Base-by-base conservation (phyloP, 2,113 vertebrate genomes). In the Myrmecophaga tridactyla region DNA sequence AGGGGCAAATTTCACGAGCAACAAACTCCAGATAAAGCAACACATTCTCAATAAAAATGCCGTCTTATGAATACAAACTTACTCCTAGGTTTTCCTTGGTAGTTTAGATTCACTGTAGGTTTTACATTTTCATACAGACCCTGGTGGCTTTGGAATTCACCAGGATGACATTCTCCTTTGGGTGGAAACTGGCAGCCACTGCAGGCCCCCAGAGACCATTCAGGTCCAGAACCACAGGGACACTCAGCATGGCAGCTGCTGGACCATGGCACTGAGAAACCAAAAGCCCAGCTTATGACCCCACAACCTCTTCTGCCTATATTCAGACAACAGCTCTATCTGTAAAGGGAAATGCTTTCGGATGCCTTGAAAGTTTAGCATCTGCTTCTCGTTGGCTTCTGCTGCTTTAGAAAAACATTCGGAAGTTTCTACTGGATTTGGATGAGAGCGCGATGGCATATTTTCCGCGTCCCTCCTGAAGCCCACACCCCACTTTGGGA, bases 371-470 rank as follows among this genome's bases (percentile, higher is more conserved):
- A 95, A 96, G 94, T 97, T 96, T 96, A 87, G 94, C 96, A 97
- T 97, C 95, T 97, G 96, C 92, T 98, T 96, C 84, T 96, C 67
- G 83, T 98, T 98, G 98, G 98, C 97, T 98, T 92, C 95, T 97
- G 78, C 78, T 81, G 89, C 94, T 92, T 97, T 63, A 96, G 89
- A 90, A 96, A 95, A 97, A 94, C 95, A 97, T 92, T 91, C 41
- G n/a, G 97, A 98, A 98, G 97, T 98, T 98, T 96, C 97, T 97
- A 65, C 92, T 98, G 97, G 98, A 98, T 97, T 98, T 96, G 98
- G 97, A 97, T 92, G 97, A 98, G 97, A 98, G 89, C 58, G 94
- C 97, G 96, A 94, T 94, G 97, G 96, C 98, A 97, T 97, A 97
- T 98, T 98, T 98, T 98, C 95, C 73, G 80, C 86, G 96, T 97